A percentile compares a stretch with the other conserved stretches of the same genome.
Evolutionary conservation across 1,140 invertebrate genomes (phyloP).

Genomic region (Brachionus plicatilis): DNA sequence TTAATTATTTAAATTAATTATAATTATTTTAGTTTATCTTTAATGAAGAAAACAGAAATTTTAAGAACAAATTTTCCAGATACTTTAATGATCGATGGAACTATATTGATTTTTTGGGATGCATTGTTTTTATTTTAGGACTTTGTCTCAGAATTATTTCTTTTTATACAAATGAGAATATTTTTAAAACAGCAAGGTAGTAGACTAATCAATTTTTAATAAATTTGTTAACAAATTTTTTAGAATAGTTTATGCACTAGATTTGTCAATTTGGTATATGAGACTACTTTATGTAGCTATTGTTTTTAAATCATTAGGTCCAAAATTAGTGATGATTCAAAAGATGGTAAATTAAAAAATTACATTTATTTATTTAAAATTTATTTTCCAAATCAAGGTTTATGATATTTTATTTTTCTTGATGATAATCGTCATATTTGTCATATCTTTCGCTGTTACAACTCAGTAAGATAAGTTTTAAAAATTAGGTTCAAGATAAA

Average conservation of each 20-base stretch:
- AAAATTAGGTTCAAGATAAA: neutral
- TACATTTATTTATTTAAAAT: neutral
- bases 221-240: neutral
- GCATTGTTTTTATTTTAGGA: neutral
- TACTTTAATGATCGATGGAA: slow-evolving; percentile 27
- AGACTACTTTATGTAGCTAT: slow-evolving; percentile 51
- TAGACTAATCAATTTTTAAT: neutral
- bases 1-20: neutral
- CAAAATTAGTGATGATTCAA: slow-evolving; percentile 54
- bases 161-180: neutral
- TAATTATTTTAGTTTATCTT: slow-evolving; percentile 25
- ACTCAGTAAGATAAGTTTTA: neutral
- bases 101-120: slow-evolving; percentile 25
- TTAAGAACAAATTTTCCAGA: slow-evolving; percentile 15
- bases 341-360: slow-evolving; percentile 48
- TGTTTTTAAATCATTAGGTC: slow-evolving; percentile 51
- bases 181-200: slow-evolving; percentile 5
- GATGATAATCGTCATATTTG: neutral
- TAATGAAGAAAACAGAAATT: neutral
- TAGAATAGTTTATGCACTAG: slow-evolving; percentile 14
- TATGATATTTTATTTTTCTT: neutral
- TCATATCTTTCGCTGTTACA: neutral
- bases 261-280: slow-evolving; percentile 44
- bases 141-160: neutral
- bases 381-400: neutral